phyloP scores from a whole-genome alignment of 2,113 vertebrate genomes.

The Neotragus moschatus region DNA sequence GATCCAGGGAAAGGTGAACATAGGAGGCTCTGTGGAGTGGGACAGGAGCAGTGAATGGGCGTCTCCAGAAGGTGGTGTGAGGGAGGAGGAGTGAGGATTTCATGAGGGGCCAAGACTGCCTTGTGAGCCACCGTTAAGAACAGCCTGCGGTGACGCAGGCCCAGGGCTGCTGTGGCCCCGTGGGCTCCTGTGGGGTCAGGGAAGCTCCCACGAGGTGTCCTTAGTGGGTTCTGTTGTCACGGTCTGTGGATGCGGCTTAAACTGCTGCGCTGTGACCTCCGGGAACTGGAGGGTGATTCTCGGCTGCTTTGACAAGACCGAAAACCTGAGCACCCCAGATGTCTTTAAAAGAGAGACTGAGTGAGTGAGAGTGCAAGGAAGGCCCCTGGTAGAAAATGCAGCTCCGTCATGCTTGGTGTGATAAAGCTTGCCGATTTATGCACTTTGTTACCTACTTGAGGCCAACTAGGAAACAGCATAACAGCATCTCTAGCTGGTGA shows the following conservation, averaged over 20 bases:
- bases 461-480: neutral
- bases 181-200: neutral
- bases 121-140: accelerated
- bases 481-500: neutral
- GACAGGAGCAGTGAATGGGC: neutral
- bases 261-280: accelerated
- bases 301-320: neutral
- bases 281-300: neutral
- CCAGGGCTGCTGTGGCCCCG: accelerated
- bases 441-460: neutral
- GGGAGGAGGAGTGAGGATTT: neutral
- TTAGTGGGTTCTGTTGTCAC: neutral
- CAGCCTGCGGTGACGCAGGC: accelerated
- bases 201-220: neutral
- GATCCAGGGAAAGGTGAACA: neutral
- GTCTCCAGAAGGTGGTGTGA: neutral
- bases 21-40: neutral
- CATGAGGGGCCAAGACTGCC: neutral
- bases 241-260: neutral
- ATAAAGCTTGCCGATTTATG: neutral
- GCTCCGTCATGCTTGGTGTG: neutral
- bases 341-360: neutral
- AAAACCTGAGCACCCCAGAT: neutral
- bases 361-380: neutral
- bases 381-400: neutral